Base-by-base conservation (phyloP, 1,140 invertebrate genomes). In the Euura lappo region DNA sequence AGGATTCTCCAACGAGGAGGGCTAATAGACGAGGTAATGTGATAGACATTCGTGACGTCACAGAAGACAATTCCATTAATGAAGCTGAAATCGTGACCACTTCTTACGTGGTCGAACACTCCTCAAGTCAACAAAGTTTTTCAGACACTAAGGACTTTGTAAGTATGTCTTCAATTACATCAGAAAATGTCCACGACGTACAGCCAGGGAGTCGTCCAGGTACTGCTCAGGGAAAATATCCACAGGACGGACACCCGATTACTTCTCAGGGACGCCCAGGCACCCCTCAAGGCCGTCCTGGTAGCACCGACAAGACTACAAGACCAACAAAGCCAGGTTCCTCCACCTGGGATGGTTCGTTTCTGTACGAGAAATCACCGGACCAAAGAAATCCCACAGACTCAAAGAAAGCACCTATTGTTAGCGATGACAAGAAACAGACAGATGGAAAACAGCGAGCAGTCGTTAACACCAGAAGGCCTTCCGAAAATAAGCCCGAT, bases 21-120 rank as follows among this genome's bases (percentile, higher is more conserved):
- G 72, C 65, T 67, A 44, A 6, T 28, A 42, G 69, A 7, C 78
- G 71, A 66, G 73, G 71, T 1, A 51, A 65, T 11, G 70, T 46
- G 0, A 5, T 84, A 0, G 77, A 83, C 42, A 86, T 86, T 10
- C 75, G 77, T 0, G 84, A 87, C 5, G 78, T 86, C 2, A 82
- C 81, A 0, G 85, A 84, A 3, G 85, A 86, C 8, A 76, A 83
- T 65, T 79, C 81, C 47, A 83, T 86, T 5, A 86, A 86, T 65
- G 85, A 86, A n/a, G 80, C 81, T 0, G 84, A 86, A 47, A 66
- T 81, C 2, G 75, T 76, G 0, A 80, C 76, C 2, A 78, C 79
- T 2, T 83, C 83, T 0, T 86, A 86, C 75, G 66, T 83, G 2
- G 83, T 86, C 4, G 84, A 87, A 45, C 82, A 84, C 51, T 82